Evolutionary conservation across 1,140 invertebrate genomes (phyloP).

Genomic region (Trypoxylus dichotomus): DNA sequence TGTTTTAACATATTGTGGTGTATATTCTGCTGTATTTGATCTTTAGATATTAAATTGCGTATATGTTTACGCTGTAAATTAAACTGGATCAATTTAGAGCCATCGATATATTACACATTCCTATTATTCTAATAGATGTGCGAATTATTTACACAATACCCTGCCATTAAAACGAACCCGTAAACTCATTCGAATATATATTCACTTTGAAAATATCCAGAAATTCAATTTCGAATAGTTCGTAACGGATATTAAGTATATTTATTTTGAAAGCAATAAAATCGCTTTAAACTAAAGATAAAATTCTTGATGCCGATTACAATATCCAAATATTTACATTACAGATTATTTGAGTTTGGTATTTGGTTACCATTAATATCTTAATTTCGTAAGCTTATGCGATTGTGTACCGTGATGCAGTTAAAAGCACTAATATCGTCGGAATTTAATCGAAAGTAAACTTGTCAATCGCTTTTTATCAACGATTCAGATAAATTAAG

Average conservation of each 20-base stretch:
- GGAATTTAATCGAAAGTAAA: slow-evolving; percentile 1
- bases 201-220: neutral
- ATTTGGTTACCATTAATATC: neutral
- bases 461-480: neutral
- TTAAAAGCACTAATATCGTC: neutral
- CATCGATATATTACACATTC: neutral
- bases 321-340: neutral
- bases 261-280: slow-evolving; percentile 3
- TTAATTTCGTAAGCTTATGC: neutral
- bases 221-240: neutral
- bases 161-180: neutral
- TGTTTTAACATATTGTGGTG: too few relatives aligned
- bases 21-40: too few relatives aligned
- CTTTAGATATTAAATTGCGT: too few relatives aligned
- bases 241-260: neutral
- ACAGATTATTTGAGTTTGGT: neutral
- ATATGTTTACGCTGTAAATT: too few relatives aligned
- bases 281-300: neutral
- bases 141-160: neutral
- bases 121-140: neutral
- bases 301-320: neutral
- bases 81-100: too few relatives aligned
- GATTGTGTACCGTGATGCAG: neutral
- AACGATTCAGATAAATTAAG: neutral
- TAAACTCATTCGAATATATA: neutral